Evolutionary conservation across 1,140 invertebrate species (phyloP), one percentile per base, ranked within the genome.

Genomic region (Leptinotarsa texana): DNA sequence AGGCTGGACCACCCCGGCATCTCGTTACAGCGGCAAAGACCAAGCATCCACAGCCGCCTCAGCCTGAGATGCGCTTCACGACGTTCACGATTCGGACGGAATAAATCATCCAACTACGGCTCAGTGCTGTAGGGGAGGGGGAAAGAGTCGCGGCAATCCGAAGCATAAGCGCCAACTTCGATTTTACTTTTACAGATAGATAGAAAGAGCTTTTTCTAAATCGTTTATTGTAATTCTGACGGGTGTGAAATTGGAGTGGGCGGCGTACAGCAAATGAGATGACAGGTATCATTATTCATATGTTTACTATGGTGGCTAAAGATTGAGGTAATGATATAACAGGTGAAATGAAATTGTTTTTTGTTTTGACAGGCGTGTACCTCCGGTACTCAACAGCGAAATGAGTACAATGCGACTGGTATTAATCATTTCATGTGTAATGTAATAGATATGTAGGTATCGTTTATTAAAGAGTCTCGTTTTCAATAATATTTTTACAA

Each of bases 1-100:
- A 79, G 79, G 75, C 75, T 77, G 77, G 80, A 81, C 80, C 80
- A 81, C 80, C 80, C 79, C 76, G 80, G 74, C 74, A 80, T 81
- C 80, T 81, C 80, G 80, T 81, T 81, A 81, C 80, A 74, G 78
- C 76, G 75, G 77, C 80, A 72, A 75, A 77, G 74, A 73, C 51
- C 77, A 69, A 61, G 70, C 71, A 73, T 67, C 75, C 69, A 73
- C 72, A 78, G 75, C 75, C 75, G 77, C 77, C 70, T 75, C 47
- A 47, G 62, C 61, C 57, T 47, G 78, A 77, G 78, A 79, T 75
- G 77, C 77, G 70, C 75, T 77, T 77, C 80, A 78, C 80, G 78
- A 80, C 79, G 75, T 77, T 74, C 78, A 80, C 80, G 79, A 81
- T 72, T 71, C 74, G 66, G 68, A 71, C 75, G 73, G 77, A 80